phyloP scores from a whole-genome alignment of 2,888 invertebrate species.

The Zootermopsis nevadensis region DNA sequence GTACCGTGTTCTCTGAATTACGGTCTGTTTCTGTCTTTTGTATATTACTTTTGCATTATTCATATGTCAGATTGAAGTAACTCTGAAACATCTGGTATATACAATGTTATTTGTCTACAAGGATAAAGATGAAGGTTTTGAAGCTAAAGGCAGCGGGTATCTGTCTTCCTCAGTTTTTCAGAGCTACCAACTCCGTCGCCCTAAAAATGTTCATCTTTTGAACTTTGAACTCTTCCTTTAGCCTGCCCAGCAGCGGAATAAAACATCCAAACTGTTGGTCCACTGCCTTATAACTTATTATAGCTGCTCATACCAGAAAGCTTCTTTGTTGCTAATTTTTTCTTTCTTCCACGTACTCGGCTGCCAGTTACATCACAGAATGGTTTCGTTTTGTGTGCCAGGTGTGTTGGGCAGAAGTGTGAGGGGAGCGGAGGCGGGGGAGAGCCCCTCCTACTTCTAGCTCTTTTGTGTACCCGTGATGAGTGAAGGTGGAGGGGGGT shows the following conservation, averaged over 20 bases:
- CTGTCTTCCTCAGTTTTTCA: background rate
- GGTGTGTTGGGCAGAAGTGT: constrained; percentile 45
- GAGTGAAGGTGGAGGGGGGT: background rate
- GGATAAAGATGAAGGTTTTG: background rate
- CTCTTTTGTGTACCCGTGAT: constrained; percentile 28
- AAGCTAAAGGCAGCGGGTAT: background rate
- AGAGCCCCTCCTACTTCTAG: constrained; percentile 26
- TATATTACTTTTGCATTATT: background rate
- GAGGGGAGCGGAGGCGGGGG: constrained; percentile 24
- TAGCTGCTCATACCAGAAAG: background rate
- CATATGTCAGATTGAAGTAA: background rate
- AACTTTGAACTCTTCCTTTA: constrained; percentile 6
- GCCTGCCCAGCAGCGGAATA: background rate
- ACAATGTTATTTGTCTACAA: background rate
- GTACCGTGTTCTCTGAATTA: too few species aligned
- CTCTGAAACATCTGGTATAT: background rate
- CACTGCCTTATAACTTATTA: background rate
- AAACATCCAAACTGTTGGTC: background rate
- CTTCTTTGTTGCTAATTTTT: constrained; percentile 39
- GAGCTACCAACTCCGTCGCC: background rate
- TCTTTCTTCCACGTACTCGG: background rate
- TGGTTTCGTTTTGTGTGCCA: constrained; percentile 41
- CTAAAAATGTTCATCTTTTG: background rate
- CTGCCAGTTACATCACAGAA: constrained; percentile 40
- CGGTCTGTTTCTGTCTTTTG: too few species aligned